phyloP scores from a whole-genome alignment of 2,113 vertebrate species.

The Anseranas semipalmata region DNA sequence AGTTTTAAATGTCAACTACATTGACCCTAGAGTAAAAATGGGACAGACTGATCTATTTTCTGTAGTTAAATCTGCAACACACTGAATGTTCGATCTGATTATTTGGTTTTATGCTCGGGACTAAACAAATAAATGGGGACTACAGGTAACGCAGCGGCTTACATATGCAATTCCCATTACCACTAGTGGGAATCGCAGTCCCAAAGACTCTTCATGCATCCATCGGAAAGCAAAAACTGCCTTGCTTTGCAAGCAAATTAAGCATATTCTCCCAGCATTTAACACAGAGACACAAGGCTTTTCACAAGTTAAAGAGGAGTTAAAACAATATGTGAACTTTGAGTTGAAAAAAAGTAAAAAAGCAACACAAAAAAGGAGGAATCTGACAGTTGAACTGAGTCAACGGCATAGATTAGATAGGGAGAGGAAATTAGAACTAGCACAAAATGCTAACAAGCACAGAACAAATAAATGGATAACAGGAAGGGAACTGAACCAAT shows the following conservation, averaged over 20 bases:
- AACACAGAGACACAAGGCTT: background rate
- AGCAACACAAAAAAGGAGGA: background rate
- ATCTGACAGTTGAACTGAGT: conserved; percentile 39
- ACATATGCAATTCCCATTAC: background rate
- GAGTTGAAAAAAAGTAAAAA: background rate
- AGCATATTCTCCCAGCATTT: background rate
- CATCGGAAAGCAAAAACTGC: background rate
- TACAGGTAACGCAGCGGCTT: background rate
- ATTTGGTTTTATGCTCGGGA: background rate
- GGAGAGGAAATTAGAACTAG: conserved; percentile 70
- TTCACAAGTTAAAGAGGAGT: background rate
- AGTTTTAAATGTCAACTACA: background rate
- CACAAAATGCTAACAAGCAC: conserved; percentile 68
- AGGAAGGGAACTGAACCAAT: conserved; percentile 72
- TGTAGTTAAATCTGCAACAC: background rate
- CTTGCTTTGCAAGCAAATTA: background rate
- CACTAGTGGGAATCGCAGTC: background rate
- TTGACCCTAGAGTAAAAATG: background rate
- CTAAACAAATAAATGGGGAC: background rate
- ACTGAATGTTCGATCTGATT: background rate
- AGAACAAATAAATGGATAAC: conserved; percentile 71
- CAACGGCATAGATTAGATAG: conserved; percentile 50
- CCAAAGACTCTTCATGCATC: background rate
- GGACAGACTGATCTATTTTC: background rate
- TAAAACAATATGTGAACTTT: conserved; percentile 26